Evolutionary conservation across 2,888 invertebrate species (phyloP), one percentile per base, ranked within the genome.

Genomic region (Drosophila paramelanica): DNA sequence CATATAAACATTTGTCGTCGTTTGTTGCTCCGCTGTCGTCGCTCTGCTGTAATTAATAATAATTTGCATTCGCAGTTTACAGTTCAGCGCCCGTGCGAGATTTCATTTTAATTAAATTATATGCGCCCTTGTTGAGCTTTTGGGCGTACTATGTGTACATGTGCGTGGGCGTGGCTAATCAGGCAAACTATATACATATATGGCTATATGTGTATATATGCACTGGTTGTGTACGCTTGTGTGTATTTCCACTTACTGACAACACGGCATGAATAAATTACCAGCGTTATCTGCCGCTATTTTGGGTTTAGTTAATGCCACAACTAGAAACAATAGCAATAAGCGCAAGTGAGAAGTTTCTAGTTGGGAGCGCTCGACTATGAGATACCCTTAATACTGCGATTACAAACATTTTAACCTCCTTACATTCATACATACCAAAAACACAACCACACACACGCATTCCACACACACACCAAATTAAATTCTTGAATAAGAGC

Each of bases 51-150:
- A 83, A 83, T 83, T 83, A 83, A 87, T 83, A 83, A 83, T 83
- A 83, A 83, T 83, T 89, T 89, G 89, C 89, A 87, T 89, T 89
- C 78, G 81, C 84, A 70, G 81, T 83, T 83, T 87, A 87, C 81
- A 89, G 89, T 80, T 87, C 83, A 80, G 84, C 87, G 89, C 81
- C 83, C 73, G 85, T 84, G 85, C 56, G 88, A 87, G 89, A 86
- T 88, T 88, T 83, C 83, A 66, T 84, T 89, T 83, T 84, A 84
- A 89, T 89, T 87, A 89, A 84, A 84, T 67, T 66, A 66, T 55
- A 67, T 67, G 67, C 36, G 47, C 13, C 56, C 84, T 74, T 83
- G 82, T 70, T 59, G 55, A 46, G 73, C 67, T 52, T 62, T 38
- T 46, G 53, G 45, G 55, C 53, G 33, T 57, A 20, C 42, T 33